Evolutionary conservation across 2,888 invertebrate species (phyloP).

Genomic region (Dynastes tityus): DNA sequence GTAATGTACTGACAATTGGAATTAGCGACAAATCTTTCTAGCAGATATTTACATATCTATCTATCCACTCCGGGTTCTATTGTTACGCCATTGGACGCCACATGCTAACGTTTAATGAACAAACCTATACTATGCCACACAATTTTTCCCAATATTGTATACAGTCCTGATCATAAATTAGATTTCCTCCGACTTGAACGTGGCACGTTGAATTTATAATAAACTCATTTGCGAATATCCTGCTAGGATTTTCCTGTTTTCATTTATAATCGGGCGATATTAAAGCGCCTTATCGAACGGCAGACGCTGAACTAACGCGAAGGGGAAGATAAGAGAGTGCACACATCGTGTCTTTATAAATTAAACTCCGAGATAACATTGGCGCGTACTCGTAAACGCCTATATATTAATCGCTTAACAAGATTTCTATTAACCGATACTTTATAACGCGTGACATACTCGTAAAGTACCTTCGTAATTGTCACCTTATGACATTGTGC

Average conservation of each 20-base stretch:
- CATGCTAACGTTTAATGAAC: conserved; percentile 28
- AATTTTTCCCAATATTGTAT: conserved; percentile 8
- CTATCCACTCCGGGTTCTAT: no score
- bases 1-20: no score
- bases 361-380: conserved; percentile 13
- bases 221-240: conserved; percentile 40
- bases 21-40: no score
- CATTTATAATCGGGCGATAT: conserved; percentile 17
- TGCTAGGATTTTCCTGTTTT: conserved; percentile 36
- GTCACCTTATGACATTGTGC: conserved; percentile 16
- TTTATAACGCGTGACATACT: conserved; percentile 15
- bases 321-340: conserved; percentile 18
- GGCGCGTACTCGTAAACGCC: not conserved
- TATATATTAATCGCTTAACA: conserved; percentile 11
- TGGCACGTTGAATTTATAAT: conserved; percentile 30
- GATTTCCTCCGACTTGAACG: conserved; percentile 1
- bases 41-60: no score
- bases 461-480: conserved; percentile 24
- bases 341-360: conserved; percentile 30
- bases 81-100: not conserved
- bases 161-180: conserved; percentile 20
- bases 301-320: conserved; percentile 12
- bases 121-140: conserved; percentile 3
- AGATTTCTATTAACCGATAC: conserved; percentile 15
- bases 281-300: conserved; percentile 21